Conservation (phyloP, 2,797 vertebrate genomes). For the Dendrocincla fuliginosa region DNA sequence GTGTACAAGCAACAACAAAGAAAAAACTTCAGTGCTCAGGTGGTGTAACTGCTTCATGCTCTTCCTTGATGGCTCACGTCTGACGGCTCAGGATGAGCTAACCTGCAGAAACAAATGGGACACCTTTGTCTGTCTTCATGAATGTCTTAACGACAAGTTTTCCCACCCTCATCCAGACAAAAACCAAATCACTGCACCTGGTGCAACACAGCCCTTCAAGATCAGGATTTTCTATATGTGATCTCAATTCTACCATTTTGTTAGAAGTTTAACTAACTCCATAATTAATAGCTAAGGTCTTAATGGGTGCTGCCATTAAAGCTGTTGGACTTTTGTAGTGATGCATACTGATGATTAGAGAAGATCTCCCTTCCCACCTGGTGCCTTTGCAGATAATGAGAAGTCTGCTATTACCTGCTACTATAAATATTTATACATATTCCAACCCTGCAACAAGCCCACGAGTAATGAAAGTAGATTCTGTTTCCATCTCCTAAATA, state of each 20-base stretch:
- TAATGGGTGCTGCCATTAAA: neutral
- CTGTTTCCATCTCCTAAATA: neutral
- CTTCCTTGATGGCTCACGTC: neutral
- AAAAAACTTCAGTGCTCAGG: neutral
- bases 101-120: neutral
- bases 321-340: neutral
- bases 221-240: neutral
- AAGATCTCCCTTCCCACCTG: neutral
- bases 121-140: neutral
- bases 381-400: neutral
- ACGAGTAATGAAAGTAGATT: neutral
- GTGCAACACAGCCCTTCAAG: neutral
- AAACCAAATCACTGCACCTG: neutral
- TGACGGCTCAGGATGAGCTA: neutral
- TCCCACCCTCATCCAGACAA: neutral
- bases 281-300: neutral
- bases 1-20: neutral
- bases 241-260: neutral
- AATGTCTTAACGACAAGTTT: neutral
- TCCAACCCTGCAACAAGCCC: neutral
- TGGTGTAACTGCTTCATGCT: neutral
- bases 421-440: neutral
- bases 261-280: neutral
- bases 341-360: neutral
- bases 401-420: neutral